These are phyloP conservation scores for Gymnocypris eckloni DNA, from an alignment of 2,797 vertebrate genomes.

Conservation along the genomic window DNA sequence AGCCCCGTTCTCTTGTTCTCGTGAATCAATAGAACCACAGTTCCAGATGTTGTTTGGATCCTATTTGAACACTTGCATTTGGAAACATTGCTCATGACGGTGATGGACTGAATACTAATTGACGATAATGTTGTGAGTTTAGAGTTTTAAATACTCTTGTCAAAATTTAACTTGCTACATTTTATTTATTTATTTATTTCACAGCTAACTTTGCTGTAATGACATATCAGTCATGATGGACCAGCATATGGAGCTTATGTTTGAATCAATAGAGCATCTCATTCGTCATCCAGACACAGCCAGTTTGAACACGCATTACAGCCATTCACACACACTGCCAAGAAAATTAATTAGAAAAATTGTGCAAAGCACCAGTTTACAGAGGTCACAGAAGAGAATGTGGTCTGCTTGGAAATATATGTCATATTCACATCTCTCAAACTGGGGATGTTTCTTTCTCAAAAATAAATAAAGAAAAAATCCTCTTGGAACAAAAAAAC, in stretches of 20 bases:
- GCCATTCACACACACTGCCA: not conserved
- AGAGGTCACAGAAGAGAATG: not conserved
- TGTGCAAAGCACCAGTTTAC: not conserved
- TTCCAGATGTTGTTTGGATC: slow-evolving; percentile 44
- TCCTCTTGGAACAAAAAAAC: slow-evolving; percentile 53
- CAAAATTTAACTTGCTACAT: not conserved
- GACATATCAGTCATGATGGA: not conserved
- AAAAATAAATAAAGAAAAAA: slow-evolving; percentile 40
- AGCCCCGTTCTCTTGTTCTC: slow-evolving; percentile 36
- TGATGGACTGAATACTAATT: slow-evolving; percentile 37
- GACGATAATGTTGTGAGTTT: not conserved
- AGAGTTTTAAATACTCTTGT: not conserved
- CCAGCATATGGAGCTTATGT: not conserved
- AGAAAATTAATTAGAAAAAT: not conserved
- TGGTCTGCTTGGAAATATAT: slow-evolving; percentile 50
- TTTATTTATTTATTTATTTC: not conserved
- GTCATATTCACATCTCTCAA: slow-evolving; percentile 67
- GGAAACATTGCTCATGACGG: slow-evolving; percentile 1
- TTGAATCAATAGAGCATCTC: not conserved
- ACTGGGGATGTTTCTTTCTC: slow-evolving; percentile 67
- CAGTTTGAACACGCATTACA: not conserved
- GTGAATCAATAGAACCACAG: slow-evolving; percentile 33
- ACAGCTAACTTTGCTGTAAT: not conserved
- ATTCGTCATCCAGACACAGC: not conserved
- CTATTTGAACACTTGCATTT: slow-evolving; percentile 22